Base-by-base conservation (phyloP, 2,797 vertebrate species). In the Cephalopachus bancanus region DNA sequence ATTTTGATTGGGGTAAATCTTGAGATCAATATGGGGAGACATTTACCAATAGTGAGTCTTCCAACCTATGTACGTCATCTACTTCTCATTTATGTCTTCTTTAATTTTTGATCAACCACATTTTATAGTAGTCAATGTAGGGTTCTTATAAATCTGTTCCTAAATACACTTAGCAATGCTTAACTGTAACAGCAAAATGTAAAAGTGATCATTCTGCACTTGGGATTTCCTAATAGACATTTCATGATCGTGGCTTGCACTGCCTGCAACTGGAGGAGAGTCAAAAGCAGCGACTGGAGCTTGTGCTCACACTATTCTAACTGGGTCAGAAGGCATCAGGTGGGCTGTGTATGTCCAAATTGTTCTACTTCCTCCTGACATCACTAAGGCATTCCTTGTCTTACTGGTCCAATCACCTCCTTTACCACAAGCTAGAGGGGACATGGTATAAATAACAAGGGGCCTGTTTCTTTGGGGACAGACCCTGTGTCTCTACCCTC, bases 241-340 rank as follows among this genome's bases (percentile, higher is more conserved):
- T 33, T 83, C 28, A 26, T 1, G 6, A 22, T 28, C 51, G 11
- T 87, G 59, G 81, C 53, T 72, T 22, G n/a, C 17, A 74, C 15
- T 26, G 51, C 26, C 53, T 30, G 67, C 69, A 24, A 44, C 30
- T 2, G 26, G 19, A 17, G 16, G 12, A 53, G 16, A 64, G 76
- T 55, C 1, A 12, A 57, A 24, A 26, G 3, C 7, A 3, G 44
- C 26, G 51, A 10, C 14, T 15, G 6, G 37, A 55, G 55, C 4
- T 4, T 28, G 19, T 12, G n/a, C 20, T 60, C 85, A 33, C 33
- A 12, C 1, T 28, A 28, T 3, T 24, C 11, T 26, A 79, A 71
- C 55, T 51, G 14, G 1, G 15, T 1, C 0, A 12, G 11, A 24
- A 5, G 15, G 19, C 44, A 16, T 1, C 10, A 20, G 20, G 6